These are phyloP conservation scores for Protonemura montana DNA, from an alignment of 2,888 invertebrate species.

Conservation along the genomic window DNA sequence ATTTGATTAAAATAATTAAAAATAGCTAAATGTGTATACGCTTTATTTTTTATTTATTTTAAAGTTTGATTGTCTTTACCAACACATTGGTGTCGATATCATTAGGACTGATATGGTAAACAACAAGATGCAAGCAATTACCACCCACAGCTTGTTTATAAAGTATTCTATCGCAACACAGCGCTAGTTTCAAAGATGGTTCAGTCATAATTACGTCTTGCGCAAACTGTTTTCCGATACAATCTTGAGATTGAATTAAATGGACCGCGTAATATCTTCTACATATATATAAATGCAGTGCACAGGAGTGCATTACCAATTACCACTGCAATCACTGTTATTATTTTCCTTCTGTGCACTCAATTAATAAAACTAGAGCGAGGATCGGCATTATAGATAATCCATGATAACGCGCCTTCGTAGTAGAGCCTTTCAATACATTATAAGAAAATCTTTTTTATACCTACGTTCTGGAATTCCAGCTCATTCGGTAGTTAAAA, in stretches of 20 bases:
- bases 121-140: not conserved
- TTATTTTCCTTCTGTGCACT: constrained; percentile 7
- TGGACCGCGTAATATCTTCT: not conserved
- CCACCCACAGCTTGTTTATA: not conserved
- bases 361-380: not conserved
- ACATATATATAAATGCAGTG: not conserved
- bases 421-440: not conserved
- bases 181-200: not conserved
- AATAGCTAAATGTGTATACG: not conserved
- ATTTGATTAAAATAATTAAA: not conserved
- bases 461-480: not conserved
- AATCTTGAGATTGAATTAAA: not conserved
- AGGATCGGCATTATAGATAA: not conserved
- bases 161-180: not conserved
- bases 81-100: not conserved
- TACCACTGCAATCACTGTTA: not conserved
- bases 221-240: not conserved
- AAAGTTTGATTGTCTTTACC: not conserved
- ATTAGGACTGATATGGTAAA: not conserved
- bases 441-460: not conserved
- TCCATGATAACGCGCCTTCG: not conserved
- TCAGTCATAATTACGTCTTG: not conserved
- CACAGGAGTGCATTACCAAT: not conserved
- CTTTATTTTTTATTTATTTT: not conserved
- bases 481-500: not conserved